Base-by-base conservation (phyloP, 2,113 vertebrate species). In the Neomonachus schauinslandi region DNA sequence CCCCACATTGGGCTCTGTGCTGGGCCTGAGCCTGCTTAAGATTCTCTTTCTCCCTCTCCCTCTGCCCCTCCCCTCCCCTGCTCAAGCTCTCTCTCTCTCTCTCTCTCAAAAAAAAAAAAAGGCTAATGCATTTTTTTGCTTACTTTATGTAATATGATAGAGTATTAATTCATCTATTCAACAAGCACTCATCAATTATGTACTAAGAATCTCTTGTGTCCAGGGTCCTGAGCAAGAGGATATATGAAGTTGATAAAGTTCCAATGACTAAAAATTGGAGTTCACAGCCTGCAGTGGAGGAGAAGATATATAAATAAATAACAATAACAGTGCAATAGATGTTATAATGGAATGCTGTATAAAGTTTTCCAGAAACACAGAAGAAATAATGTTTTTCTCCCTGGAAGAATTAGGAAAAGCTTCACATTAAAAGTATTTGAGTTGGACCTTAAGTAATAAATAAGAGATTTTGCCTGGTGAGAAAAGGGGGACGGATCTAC, bases 351-450 rank as follows among this genome's bases (percentile, higher is more conserved):
- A 92, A 57, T 31, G 6, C 83, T 93, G 14, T 5, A 65, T 16
- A 71, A 76, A 63, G 12, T 61, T 88, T 90, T 76, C 49, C 7
- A 28, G 39, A 72, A 92, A 86, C 26, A 24, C 2, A 36, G 6
- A 91, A 14, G 21, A 92, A 89, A 69, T 76, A 76, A 77, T 79
- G 93, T 82, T 92, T 49, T 87, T 82, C 36, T 89, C 33, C 59
- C 31, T 59, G 5, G 19, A 5, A 85, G 26, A 96, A 95, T 71
- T 77, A 76, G 26, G 21, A 81, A 91, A 85, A n/a, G 2, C 4
- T 51, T 95, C 31, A 28, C 59, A 42, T 46, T 63, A 63, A 74
- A 81, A 33, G 0, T 79, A 57, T 84, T 90, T 72, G 39, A 86
- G 18, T 92, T 95, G 39, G 3, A 26, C 26, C 85, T 97, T 86